Base-by-base conservation (phyloP, 2,888 invertebrate species). In the Argyresthia goedartella region DNA sequence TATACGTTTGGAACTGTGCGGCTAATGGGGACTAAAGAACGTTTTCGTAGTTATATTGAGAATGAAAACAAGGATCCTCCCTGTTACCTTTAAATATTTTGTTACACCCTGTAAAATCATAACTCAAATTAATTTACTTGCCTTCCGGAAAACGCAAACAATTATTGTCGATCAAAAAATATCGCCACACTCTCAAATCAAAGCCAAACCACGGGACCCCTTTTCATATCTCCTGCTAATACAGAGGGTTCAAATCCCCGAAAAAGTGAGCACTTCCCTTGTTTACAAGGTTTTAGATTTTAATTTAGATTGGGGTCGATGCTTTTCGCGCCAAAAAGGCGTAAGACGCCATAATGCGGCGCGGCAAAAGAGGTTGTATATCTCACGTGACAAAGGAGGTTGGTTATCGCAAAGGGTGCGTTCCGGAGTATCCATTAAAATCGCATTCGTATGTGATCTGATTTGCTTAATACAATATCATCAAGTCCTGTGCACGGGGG, bases 241-340 rank as follows among this genome's bases (percentile, higher is more conserved):
- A 76, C 84, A 66, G 81, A 81, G 86, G 86, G 86, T 82, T 82
- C 77, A 84, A 85, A 85, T 86, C 87, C 81, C 86, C 85, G 85
- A 87, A 87, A 87, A 87, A 87, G 87, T 87, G 87, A 87, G 86
- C 87, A 87, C 87, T 87, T 86, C 87, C 79, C 87, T 87, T 87
- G 87, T 87, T 87, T 87, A 87, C 87, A 87, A 87, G 87, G 87
- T 85, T 87, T 87, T 87, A 87, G 87, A 87, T 87, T 87, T 87
- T 87, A 87, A 87, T 87, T 87, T 87, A 87, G 87, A 87, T 87
- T 87, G 86, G 87, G 87, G 87, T 81, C 63, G 76, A 55, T 25
- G 16, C 49, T 52, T 51, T 60, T 51, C 59, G 58, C 53, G 59
- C 55, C 64, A 58, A 71, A 81, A 73, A 57, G 76, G 59, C 74